phyloP scores from a whole-genome alignment of 2,888 invertebrate genomes.

The Poecilus cupreus region DNA sequence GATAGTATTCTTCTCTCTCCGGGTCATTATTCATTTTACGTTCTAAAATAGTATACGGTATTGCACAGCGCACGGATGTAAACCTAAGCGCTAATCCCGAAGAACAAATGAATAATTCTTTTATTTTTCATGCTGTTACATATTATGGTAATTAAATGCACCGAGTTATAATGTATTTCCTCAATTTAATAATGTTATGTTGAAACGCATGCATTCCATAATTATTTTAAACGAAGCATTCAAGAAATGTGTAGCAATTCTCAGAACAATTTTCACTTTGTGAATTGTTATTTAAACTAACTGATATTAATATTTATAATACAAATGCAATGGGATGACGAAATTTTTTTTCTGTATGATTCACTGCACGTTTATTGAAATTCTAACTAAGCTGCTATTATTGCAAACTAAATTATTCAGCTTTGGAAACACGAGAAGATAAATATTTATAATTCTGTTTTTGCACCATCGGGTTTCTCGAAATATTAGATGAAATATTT shows the following conservation, averaged over 20 bases:
- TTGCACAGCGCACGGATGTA: neutral
- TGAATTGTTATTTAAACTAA: slow-evolving; percentile 42
- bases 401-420: too few relatives aligned
- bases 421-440: too few relatives aligned
- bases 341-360: slow-evolving; percentile 14
- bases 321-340: slow-evolving; percentile 21
- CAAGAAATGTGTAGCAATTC: slow-evolving; percentile 51
- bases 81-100: neutral
- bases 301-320: slow-evolving; percentile 38
- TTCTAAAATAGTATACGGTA: neutral
- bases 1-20: too few relatives aligned
- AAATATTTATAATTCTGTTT: too few relatives aligned
- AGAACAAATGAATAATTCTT: slow-evolving; percentile 35
- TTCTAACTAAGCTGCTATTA: too few relatives aligned
- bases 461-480: too few relatives aligned
- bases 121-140: slow-evolving; percentile 25
- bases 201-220: slow-evolving; percentile 46
- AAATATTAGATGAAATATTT: too few relatives aligned
- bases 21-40: too few relatives aligned
- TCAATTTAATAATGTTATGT: slow-evolving; percentile 47
- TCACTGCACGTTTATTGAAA: slow-evolving; percentile 6
- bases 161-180: slow-evolving; percentile 39
- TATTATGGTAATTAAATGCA: slow-evolving; percentile 52
- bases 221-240: slow-evolving; percentile 51
- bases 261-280: slow-evolving; percentile 37